Conservation (phyloP, 2,888 invertebrate genomes). For the Fragum sueziense region DNA sequence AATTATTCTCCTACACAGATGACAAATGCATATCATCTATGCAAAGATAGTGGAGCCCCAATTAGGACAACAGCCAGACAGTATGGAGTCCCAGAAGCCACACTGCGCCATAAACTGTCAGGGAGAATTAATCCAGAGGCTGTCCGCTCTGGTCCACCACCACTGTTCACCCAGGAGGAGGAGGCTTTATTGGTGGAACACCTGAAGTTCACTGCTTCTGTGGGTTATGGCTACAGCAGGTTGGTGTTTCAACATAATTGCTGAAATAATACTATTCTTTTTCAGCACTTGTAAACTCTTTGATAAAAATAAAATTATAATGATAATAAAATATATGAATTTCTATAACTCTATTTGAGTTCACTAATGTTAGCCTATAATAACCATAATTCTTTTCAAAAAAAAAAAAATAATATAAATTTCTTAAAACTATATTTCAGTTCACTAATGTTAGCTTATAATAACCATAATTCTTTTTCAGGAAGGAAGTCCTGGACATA, state of each 20-base stretch:
- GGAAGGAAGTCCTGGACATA: constrained; percentile 12
- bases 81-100: constrained; percentile 37
- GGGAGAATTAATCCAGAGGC: constrained; percentile 30
- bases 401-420: too few relatives aligned
- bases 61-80: constrained; percentile 35
- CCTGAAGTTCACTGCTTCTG: constrained; percentile 14
- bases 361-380: too few relatives aligned
- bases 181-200: constrained; percentile 30
- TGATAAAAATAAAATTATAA: too few relatives aligned
- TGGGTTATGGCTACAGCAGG: constrained; percentile 37
- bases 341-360: too few relatives aligned
- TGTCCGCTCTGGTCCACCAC: neutral
- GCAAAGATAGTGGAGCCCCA: constrained; percentile 12
- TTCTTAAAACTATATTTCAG: too few relatives aligned
- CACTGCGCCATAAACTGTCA: constrained; percentile 33
- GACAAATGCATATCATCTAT: constrained; percentile 17
- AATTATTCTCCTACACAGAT: constrained; percentile 22
- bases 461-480: too few relatives aligned
- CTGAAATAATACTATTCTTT: too few relatives aligned
- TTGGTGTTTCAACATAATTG: too few relatives aligned
- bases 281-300: too few relatives aligned
- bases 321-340: too few relatives aligned
- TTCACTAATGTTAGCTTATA: too few relatives aligned
- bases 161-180: constrained; percentile 20
- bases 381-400: too few relatives aligned